Conservation (phyloP, 2,797 vertebrate species). For the Synaphobranchus kaupii region DNA sequence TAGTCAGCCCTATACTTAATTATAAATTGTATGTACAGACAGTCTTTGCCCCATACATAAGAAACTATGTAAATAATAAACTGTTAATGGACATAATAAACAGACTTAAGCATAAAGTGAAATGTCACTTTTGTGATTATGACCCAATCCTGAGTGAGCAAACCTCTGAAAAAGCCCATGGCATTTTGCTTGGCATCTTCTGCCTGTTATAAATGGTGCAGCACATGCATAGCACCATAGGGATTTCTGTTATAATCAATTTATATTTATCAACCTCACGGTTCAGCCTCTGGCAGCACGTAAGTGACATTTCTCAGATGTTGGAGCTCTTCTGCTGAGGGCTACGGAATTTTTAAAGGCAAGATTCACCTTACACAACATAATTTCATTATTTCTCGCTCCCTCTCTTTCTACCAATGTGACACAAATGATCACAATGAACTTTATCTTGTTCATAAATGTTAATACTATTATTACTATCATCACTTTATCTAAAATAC, state of each 20-base stretch:
- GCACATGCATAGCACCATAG: slow-evolving; percentile 47
- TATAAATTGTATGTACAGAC: neutral
- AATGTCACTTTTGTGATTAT: slow-evolving; percentile 35
- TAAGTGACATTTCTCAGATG: slow-evolving; percentile 53
- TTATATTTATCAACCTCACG: slow-evolving; percentile 66
- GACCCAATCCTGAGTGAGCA: slow-evolving; percentile 25
- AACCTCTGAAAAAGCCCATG: slow-evolving; percentile 36
- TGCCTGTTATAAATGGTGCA: slow-evolving; percentile 56
- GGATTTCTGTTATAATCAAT: slow-evolving; percentile 65
- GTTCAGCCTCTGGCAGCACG: slow-evolving; percentile 52
- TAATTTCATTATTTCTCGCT: slow-evolving; percentile 42
- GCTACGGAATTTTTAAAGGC: slow-evolving; percentile 50
- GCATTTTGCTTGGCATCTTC: slow-evolving; percentile 52
- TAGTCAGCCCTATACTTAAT: neutral
- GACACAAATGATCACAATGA: neutral
- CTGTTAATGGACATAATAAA: neutral
- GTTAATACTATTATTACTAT: neutral
- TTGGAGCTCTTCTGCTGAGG: slow-evolving; percentile 41
- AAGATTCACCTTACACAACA: slow-evolving; percentile 46
- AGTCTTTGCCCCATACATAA: neutral
- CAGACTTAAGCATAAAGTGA: slow-evolving; percentile 24
- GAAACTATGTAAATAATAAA: neutral
- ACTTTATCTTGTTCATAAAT: neutral
- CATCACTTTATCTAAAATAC: neutral
- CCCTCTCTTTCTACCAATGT: slow-evolving; percentile 44